These are phyloP conservation scores for Darevskia mixta DNA, from an alignment of 2,797 vertebrate species.

Conservation along the genomic window DNA sequence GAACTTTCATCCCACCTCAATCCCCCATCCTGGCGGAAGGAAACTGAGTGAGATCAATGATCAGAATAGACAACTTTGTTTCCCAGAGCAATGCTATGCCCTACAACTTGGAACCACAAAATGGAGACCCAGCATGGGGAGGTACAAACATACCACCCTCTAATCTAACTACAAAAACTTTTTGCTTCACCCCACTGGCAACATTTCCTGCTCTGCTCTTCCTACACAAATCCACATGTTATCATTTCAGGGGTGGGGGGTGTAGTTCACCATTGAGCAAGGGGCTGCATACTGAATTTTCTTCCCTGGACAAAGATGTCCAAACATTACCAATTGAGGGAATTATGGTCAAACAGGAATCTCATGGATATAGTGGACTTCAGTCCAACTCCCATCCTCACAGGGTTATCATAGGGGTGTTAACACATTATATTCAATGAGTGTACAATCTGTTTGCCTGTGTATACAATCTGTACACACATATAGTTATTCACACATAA, in stretches of 20 bases:
- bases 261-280: rapidly evolving
- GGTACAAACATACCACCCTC: slow-evolving; percentile 20
- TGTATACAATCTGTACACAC: too few relatives aligned
- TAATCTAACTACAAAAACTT: slow-evolving; percentile 23
- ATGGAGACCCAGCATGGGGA: slow-evolving; percentile 36
- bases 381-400: background rate
- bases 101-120: slow-evolving; percentile 7
- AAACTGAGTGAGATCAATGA: slow-evolving; percentile 38
- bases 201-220: background rate
- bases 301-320: background rate
- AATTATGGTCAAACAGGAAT: too few relatives aligned
- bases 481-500: too few relatives aligned
- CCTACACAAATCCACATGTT: background rate
- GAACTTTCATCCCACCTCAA: slow-evolving; percentile 51
- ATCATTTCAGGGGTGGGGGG: background rate
- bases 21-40: background rate
- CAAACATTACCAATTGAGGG: background rate
- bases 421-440: too few relatives aligned
- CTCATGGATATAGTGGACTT: background rate
- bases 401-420: background rate
- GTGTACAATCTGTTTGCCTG: too few relatives aligned
- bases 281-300: rapidly evolving
- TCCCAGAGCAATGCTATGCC: background rate
- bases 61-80: slow-evolving; percentile 30
- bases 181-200: background rate